Percentiles rank a stretch among this genome's conserved stretches.
Evolutionary conservation across 2,113 vertebrate species (phyloP).

Genomic region (Shinisaurus crocodilurus): DNA sequence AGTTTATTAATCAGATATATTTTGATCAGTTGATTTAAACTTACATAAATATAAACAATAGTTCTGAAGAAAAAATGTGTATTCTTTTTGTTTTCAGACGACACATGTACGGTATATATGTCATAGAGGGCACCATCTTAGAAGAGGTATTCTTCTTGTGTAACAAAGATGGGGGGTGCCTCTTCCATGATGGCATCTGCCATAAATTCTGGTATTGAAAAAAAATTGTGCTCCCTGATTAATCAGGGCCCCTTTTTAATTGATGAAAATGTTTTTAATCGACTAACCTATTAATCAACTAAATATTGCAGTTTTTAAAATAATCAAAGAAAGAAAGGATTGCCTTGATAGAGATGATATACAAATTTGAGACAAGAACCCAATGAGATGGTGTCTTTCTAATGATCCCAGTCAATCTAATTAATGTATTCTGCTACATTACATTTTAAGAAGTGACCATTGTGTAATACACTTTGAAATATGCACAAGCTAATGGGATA

Average conservation of each 20-base stretch:
- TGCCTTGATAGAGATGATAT: constrained; percentile 66
- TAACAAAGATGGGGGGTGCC: background rate
- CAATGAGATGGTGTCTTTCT: constrained; percentile 79
- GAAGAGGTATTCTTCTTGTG: background rate
- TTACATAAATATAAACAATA: background rate
- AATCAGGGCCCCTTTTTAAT: background rate
- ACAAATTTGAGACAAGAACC: constrained; percentile 77
- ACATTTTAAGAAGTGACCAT: constrained; percentile 94
- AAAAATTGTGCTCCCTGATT: background rate
- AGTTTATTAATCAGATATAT: background rate
- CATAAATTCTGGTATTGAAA: background rate
- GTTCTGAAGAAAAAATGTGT: background rate
- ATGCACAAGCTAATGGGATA: constrained; percentile 99
- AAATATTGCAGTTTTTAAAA: constrained; percentile 10
- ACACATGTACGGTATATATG: background rate
- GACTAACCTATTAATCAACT: background rate
- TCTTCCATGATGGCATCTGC: background rate
- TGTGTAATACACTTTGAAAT: constrained; percentile 92
- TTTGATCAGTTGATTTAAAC: background rate
- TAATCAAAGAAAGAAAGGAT: constrained; percentile 59
- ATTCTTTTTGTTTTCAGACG: background rate
- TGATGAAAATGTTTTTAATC: background rate
- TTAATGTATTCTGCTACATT: constrained; percentile 90
- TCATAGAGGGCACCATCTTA: background rate
- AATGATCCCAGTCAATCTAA: constrained; percentile 92